Base-by-base conservation (phyloP, 30 jellyfish, hydroid and myxozoan species). In the Haliclystus octoradiatus region DNA sequence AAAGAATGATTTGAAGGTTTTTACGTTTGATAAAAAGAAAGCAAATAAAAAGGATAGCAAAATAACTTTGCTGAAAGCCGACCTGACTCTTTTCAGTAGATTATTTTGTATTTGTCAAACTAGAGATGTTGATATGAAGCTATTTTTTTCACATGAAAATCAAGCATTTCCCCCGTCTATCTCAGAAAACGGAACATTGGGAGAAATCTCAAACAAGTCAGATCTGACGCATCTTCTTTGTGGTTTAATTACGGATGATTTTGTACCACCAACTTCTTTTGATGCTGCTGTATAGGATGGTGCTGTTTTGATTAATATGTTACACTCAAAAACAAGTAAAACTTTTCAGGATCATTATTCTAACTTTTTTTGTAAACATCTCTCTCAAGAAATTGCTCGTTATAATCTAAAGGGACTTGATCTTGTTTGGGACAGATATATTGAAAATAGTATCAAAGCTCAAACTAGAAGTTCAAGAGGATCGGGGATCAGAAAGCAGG, bases 371-470 rank as follows among this genome's bases (percentile, higher is more conserved):
- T n/a, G n/a, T n/a, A n/a, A n/a, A n/a, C n/a, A n/a, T n/a, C n/a
- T n/a, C n/a, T n/a, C n/a, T n/a, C n/a, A n/a, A n/a, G n/a, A n/a
- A n/a, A n/a, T n/a, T n/a, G n/a, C n/a, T n/a, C n/a, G n/a, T n/a
- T n/a, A n/a, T n/a, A n/a, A n/a, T n/a, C n/a, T n/a, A n/a, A n/a
- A n/a, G n/a, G n/a, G n/a, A n/a, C n/a, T n/a, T n/a, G n/a, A n/a
- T n/a, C 28, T 77, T 40, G 84, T 77, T 68, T 77, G 50, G 27
- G 82, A 77, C 84, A 29, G 76, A 77, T 77, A 68, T 35, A 4
- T 66, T 0, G 30, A 15, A 9, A 73, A 50, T 3, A 75, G 82
- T 63, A 34, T 73, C 34, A 73, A 57, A 47, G 47, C 29, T n/a
- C 13, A 68, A 35, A 31, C 75, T 26, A 40, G 76, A 34, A 61